Conservation (phyloP, 2,888 invertebrate species). For the Melinopterus prodromus region DNA sequence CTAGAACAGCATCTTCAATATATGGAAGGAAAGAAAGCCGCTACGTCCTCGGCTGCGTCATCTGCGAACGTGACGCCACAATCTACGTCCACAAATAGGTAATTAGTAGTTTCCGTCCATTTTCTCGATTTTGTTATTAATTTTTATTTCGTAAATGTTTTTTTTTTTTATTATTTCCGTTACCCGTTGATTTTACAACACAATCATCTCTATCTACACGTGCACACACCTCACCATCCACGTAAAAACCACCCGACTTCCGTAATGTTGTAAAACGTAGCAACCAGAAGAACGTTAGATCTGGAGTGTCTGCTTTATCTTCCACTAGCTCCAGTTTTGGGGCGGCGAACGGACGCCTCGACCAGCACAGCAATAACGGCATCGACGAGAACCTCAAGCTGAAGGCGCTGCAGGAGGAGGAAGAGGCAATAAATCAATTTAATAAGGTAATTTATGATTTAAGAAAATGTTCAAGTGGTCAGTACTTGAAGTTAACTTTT, state of each 20-base stretch:
- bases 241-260: constrained; percentile 5
- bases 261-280: constrained; percentile 58
- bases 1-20: constrained; percentile 94
- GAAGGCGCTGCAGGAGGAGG: constrained; percentile 94
- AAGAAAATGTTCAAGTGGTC: background rate
- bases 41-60: constrained; percentile 83
- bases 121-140: constrained; percentile 18
- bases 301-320: constrained; percentile 87
- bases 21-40: constrained; percentile 88
- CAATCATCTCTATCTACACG: background rate
- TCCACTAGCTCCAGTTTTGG: constrained; percentile 91
- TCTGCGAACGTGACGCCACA: constrained; percentile 83
- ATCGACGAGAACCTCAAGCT: constrained; percentile 87
- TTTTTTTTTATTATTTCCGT: constrained; percentile 43
- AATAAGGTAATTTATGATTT: constrained; percentile 70
- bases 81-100: constrained; percentile 76
- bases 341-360: constrained; percentile 62
- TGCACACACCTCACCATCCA: background rate
- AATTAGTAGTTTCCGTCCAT: constrained; percentile 40
- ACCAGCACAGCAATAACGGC: constrained; percentile 67
- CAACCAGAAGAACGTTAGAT: constrained; percentile 89
- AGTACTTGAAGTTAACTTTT: background rate
- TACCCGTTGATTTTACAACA: constrained; percentile 21
- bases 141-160: constrained; percentile 37
- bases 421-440: constrained; percentile 94